Evolutionary conservation across 1,140 invertebrate genomes (phyloP).

Genomic region (Zaprionus lachaisei): DNA sequence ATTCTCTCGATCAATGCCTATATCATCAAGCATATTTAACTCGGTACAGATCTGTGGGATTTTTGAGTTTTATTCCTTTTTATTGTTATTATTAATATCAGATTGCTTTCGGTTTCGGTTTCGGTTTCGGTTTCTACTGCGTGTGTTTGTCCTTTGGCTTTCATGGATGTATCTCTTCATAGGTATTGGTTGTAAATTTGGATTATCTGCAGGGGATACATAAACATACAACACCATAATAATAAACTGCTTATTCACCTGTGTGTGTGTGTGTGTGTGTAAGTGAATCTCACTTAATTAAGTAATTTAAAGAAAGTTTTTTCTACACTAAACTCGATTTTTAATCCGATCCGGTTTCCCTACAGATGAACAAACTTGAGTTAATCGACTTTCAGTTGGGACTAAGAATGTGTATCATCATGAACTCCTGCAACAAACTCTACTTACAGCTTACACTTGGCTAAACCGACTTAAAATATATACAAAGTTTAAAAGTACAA

Average conservation of each 20-base stretch:
- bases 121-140: conserved; percentile 9
- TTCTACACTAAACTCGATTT: not conserved
- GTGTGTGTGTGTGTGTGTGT: not conserved
- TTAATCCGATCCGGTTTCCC: conserved; percentile 4
- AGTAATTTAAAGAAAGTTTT: conserved; percentile 3
- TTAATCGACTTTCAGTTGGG: not conserved
- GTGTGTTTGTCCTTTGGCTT: conserved; percentile 11
- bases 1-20: conserved; percentile 34
- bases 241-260: not conserved
- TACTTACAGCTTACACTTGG: not conserved
- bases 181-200: conserved; percentile 11
- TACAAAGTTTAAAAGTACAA: not conserved
- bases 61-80: conserved; percentile 23
- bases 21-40: conserved; percentile 62
- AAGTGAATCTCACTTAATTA: not conserved
- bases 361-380: not conserved
- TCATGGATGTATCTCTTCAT: conserved; percentile 20
- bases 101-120: conserved; percentile 35
- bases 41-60: conserved; percentile 38
- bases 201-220: conserved; percentile 18
- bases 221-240: not conserved
- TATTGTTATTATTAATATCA: conserved; percentile 42
- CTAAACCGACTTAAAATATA: not conserved
- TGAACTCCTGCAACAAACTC: not conserved
- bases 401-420: not conserved